These are phyloP conservation scores for Habropoda laboriosa DNA, from an alignment of 1,140 invertebrate species.

Conservation along the genomic window DNA sequence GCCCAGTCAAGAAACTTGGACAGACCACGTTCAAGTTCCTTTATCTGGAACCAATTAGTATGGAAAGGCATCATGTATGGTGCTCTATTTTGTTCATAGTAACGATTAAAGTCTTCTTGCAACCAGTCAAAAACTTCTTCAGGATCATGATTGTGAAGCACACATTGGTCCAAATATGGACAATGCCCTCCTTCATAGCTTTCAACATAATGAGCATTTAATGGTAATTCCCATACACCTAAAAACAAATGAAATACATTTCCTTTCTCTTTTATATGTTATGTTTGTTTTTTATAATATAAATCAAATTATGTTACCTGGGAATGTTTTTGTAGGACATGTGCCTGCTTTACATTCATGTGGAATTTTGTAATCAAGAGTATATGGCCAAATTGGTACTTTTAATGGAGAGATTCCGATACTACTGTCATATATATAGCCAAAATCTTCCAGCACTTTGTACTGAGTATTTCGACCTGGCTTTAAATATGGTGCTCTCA, in stretches of 20 bases:
- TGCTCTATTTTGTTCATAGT: constrained; percentile 93
- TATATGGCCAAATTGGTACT: constrained; percentile 96
- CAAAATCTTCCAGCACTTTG: constrained; percentile 95
- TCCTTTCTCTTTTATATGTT: constrained; percentile 8
- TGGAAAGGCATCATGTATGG: constrained; percentile 97
- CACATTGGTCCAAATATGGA: constrained; percentile 96
- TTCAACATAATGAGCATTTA: constrained; percentile 95
- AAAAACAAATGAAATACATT: constrained; percentile 33
- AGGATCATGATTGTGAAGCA: constrained; percentile 93
- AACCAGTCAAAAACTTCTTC: constrained; percentile 95
- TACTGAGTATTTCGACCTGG: constrained; percentile 95
- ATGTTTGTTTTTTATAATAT: too few relatives aligned
- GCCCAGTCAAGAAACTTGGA: constrained; percentile 94
- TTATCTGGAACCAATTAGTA: constrained; percentile 97
- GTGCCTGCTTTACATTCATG: constrained; percentile 96
- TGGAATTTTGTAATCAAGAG: constrained; percentile 94
- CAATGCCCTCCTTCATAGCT: constrained; percentile 95
- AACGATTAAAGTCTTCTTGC: constrained; percentile 93
- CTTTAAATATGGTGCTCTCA: constrained; percentile 94
- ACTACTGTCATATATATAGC: constrained; percentile 95
- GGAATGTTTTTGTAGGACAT: constrained; percentile 95
- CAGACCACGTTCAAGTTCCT: constrained; percentile 91
- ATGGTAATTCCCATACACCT: constrained; percentile 96
- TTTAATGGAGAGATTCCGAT: constrained; percentile 91
- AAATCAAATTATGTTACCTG: constrained; percentile 82